Conservation (phyloP, 2,797 vertebrate genomes). For the Merluccius polli region DNA sequence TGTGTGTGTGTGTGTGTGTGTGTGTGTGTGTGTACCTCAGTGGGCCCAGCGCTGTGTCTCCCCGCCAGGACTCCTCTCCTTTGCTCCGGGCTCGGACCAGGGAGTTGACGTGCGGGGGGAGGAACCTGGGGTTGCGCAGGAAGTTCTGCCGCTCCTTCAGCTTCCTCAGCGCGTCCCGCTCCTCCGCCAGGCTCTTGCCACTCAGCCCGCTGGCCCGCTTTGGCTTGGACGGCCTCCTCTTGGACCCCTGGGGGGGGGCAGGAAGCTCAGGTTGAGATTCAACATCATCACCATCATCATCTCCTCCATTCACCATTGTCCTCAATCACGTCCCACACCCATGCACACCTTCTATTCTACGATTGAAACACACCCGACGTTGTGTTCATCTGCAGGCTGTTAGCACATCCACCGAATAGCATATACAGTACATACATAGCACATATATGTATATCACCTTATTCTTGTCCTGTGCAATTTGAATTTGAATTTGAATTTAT, state of each 20-base stretch:
- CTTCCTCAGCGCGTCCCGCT: conserved; percentile 53
- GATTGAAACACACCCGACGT: neutral
- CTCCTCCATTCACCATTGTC: neutral
- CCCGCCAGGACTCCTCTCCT: conserved; percentile 25
- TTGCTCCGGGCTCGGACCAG: conserved; percentile 69
- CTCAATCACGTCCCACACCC: too few species aligned
- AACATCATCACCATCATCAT: neutral
- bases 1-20: too few species aligned
- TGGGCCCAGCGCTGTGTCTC: conserved; percentile 34
- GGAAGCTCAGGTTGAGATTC: neutral
- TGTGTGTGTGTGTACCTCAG: conserved; percentile 63
- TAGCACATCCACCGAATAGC: neutral
- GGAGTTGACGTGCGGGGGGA: conserved; percentile 75
- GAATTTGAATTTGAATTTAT: too few species aligned
- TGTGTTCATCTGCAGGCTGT: neutral
- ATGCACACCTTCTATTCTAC: neutral
- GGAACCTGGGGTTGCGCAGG: conserved; percentile 87
- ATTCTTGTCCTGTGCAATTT: neutral
- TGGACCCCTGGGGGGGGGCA: conserved; percentile 47
- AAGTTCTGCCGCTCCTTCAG: conserved; percentile 70
- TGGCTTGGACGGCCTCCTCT: conserved; percentile 40
- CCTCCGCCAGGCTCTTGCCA: conserved; percentile 50
- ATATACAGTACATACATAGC: neutral
- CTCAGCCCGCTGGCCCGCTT: conserved; percentile 55
- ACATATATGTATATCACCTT: neutral